These are phyloP conservation scores for Drosophila oshimai DNA, from an alignment of 1,140 invertebrate species.

Conservation along the genomic window DNA sequence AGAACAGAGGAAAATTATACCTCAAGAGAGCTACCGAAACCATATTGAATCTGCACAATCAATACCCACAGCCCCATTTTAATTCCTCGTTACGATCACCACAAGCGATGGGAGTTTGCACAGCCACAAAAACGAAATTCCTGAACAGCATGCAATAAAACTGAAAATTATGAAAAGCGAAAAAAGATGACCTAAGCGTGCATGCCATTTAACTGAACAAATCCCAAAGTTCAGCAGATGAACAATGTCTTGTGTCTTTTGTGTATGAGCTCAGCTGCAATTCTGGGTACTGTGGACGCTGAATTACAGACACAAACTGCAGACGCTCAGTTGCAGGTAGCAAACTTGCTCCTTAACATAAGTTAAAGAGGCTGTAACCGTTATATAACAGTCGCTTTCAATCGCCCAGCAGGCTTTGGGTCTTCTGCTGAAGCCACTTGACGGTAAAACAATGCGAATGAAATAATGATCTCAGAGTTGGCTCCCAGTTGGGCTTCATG, in stretches of 20 bases:
- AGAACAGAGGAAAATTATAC: slow-evolving; percentile 40
- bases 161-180: slow-evolving; percentile 33
- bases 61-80: not conserved
- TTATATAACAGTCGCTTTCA: slow-evolving; percentile 71
- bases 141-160: not conserved
- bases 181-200: slow-evolving; percentile 32
- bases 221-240: slow-evolving; percentile 55
- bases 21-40: slow-evolving; percentile 12
- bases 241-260: slow-evolving; percentile 53
- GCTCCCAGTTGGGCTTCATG: slow-evolving; percentile 9
- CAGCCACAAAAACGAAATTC: no score
- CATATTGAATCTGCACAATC: slow-evolving; percentile 7
- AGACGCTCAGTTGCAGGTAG: not conserved
- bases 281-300: slow-evolving; percentile 21
- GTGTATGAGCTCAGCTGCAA: slow-evolving; percentile 7
- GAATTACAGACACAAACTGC: slow-evolving; percentile 3
- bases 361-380: slow-evolving; percentile 65
- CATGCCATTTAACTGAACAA: slow-evolving; percentile 55
- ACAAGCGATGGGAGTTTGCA: not conserved
- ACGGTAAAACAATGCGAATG: slow-evolving; percentile 19
- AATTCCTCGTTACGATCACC: not conserved
- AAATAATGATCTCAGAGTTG: slow-evolving; percentile 22
- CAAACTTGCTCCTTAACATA: slow-evolving; percentile 43
- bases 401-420: slow-evolving; percentile 42
- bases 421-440: slow-evolving; percentile 2